Conservation (phyloP, 2,797 vertebrate species). For the Artibeus jamaicensis region DNA sequence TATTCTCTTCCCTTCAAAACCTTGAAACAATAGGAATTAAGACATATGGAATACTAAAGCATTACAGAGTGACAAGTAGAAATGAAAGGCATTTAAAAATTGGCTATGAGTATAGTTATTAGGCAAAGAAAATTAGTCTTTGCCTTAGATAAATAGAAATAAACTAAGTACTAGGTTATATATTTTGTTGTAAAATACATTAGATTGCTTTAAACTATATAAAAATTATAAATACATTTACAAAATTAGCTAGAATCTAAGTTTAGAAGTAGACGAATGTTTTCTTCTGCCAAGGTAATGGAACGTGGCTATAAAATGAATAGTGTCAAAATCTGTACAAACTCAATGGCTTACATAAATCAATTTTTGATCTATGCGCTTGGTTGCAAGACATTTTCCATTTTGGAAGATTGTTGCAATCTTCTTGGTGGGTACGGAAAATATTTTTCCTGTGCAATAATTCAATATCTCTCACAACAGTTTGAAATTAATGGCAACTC, state of each 20-base stretch:
- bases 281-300: conserved; percentile 54
- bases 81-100: neutral
- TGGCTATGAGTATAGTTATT: neutral
- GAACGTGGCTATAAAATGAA: conserved; percentile 51
- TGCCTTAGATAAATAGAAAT: conserved; percentile 6
- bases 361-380: conserved; percentile 68
- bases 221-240: neutral
- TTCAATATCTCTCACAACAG: conserved; percentile 72
- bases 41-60: neutral
- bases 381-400: conserved; percentile 72
- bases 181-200: neutral
- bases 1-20: neutral
- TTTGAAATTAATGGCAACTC: conserved; percentile 78
- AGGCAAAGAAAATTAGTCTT: conserved; percentile 19
- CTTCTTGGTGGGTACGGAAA: conserved; percentile 66
- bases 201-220: neutral
- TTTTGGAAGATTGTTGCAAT: conserved; percentile 78
- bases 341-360: conserved; percentile 56
- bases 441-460: conserved; percentile 67
- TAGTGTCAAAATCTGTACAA: conserved; percentile 46
- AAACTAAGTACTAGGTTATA: neutral
- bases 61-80: neutral
- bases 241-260: conserved; percentile 47
- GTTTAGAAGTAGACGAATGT: neutral
- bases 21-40: neutral